Evolutionary conservation across 2,797 vertebrate genomes (phyloP).

Genomic region (Phataginus tetradactyla): DNA sequence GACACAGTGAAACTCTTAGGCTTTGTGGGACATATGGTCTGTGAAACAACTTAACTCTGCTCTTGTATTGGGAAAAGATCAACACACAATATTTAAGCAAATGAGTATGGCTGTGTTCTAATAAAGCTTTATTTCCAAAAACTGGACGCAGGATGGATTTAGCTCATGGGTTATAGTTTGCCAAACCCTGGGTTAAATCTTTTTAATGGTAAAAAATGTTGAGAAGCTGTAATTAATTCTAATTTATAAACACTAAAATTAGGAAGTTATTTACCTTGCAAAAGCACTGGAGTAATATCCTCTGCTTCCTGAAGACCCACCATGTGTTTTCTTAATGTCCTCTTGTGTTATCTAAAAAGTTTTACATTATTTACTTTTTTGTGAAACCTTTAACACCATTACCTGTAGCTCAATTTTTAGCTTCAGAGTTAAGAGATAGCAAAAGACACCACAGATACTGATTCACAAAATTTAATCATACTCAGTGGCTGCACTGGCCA

Average conservation of each 20-base stretch:
- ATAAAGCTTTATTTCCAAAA: constrained; percentile 53
- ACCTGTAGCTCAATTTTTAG: constrained; percentile 36
- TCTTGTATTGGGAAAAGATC: neutral
- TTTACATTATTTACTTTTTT: constrained; percentile 26
- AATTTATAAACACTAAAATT: constrained; percentile 23
- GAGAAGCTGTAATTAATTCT: constrained; percentile 36
- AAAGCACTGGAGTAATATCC: constrained; percentile 99
- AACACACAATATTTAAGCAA: constrained; percentile 1
- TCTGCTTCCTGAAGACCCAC: constrained; percentile 97
- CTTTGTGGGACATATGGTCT: neutral
- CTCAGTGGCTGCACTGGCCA: neutral
- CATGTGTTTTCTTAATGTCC: constrained; percentile 98
- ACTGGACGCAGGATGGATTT: neutral
- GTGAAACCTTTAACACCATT: neutral
- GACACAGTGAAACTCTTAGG: neutral
- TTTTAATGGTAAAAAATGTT: neutral
- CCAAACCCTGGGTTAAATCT: neutral
- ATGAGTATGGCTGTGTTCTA: neutral
- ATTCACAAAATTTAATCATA: constrained; percentile 40
- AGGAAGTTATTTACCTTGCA: constrained; percentile 91
- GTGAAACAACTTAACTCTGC: neutral
- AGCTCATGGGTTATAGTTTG: neutral
- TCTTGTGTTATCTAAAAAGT: constrained; percentile 95
- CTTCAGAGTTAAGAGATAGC: neutral
- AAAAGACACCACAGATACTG: neutral